phyloP scores from a whole-genome alignment of 2,797 vertebrate species.

The Peromyscus nudipes region DNA sequence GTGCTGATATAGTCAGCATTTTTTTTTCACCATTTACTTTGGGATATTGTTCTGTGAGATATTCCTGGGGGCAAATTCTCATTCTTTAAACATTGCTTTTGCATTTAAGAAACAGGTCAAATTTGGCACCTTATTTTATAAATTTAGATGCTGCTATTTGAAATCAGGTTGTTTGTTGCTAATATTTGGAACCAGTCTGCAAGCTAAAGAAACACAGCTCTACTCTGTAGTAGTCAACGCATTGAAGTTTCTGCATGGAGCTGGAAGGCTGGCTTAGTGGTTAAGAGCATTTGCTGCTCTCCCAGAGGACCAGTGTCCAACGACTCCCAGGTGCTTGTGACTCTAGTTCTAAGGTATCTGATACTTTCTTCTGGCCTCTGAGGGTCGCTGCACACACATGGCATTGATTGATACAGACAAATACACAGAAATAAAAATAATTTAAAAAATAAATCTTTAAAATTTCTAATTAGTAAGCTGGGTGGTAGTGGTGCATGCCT shows the following conservation, averaged over 20 bases:
- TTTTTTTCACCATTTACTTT: not conserved
- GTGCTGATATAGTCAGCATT: not conserved
- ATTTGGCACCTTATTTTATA: not conserved
- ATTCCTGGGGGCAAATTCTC: constrained; percentile 13
- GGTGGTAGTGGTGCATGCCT: not conserved
- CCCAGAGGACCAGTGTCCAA: not conserved
- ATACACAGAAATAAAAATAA: not conserved
- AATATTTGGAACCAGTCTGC: not conserved
- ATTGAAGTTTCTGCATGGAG: not conserved
- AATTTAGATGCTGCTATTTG: not conserved
- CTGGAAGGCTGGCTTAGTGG: not conserved
- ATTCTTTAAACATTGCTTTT: constrained; percentile 39
- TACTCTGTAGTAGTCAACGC: not conserved
- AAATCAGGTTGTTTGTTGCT: not conserved
- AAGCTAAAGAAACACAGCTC: constrained; percentile 16
- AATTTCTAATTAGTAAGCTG: not conserved
- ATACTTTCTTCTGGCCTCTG: not conserved
- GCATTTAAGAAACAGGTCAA: constrained; percentile 31
- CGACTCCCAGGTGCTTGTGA: not conserved
- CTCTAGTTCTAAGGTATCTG: not conserved
- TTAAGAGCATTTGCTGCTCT: no score
- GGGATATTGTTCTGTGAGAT: not conserved
- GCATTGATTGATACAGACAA: not conserved
- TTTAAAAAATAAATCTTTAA: not conserved
- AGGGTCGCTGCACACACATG: not conserved